Conservation (phyloP, 2,888 invertebrate species). For the Pemphredon lugubris region DNA sequence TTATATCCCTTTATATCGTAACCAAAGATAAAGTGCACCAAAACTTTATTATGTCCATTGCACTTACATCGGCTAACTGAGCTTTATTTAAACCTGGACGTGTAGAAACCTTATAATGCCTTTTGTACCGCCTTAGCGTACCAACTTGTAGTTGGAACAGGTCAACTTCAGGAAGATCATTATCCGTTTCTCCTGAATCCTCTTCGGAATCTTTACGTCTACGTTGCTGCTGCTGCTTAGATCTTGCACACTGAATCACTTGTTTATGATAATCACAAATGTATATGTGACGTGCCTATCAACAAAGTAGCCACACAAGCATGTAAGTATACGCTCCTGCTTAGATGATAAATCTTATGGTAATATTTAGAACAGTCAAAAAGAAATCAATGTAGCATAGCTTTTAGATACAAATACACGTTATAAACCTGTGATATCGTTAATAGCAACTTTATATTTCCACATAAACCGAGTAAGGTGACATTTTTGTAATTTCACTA, state of each 20-base stretch:
- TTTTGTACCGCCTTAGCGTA: slow-evolving; percentile 95
- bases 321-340: background rate
- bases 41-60: too few species aligned
- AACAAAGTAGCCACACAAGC: slow-evolving; percentile 19
- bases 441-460: too few species aligned
- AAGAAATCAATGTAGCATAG: background rate
- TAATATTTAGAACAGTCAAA: too few species aligned
- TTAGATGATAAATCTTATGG: too few species aligned
- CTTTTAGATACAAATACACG: background rate
- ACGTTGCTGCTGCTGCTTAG: slow-evolving; percentile 85
- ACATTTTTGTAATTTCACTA: too few species aligned
- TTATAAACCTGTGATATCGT: too few species aligned
- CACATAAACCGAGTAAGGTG: too few species aligned
- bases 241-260: slow-evolving; percentile 97
- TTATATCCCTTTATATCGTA: too few species aligned
- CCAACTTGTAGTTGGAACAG: slow-evolving; percentile 96
- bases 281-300: slow-evolving; percentile 95
- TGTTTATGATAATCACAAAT: slow-evolving; percentile 98
- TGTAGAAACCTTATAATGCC: slow-evolving; percentile 95
- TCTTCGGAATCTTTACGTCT: slow-evolving; percentile 96
- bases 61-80: slow-evolving; percentile 95
- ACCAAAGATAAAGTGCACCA: too few species aligned
- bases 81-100: slow-evolving; percentile 96
- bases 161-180: slow-evolving; percentile 95
- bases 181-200: slow-evolving; percentile 96